Evolutionary conservation across 2,797 vertebrate genomes (phyloP), one percentile per base, ranked within the genome.

Genomic region (Pteronotus mesoamericanus): DNA sequence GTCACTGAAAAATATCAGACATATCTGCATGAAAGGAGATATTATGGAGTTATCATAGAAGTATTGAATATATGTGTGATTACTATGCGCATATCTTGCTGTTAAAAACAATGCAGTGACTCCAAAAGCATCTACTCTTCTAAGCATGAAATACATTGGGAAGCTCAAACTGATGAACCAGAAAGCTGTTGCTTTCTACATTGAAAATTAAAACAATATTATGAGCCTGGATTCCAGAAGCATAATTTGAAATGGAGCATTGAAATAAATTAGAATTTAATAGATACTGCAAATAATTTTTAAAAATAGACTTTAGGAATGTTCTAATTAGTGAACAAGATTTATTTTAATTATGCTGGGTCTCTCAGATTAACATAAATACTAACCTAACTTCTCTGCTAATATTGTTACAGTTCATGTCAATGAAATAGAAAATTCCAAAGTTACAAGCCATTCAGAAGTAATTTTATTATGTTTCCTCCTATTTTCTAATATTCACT

Each of bases 181-280:
- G 32, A 91, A 96, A 79, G 46, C 22, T 44, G 1, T 66, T 39
- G 5, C 32, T 95, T 79, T 84, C 68, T 66, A 55, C 51, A 53
- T 21, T 86, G 32, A 89, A 89, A 95, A 55, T 68, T 29, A 79
- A 86, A 77, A 87, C 19, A 72, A 69, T 78, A 91, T 64, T 39
- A 48, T 37, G 37, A 69, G 26, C 42, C 19, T 89, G 24, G 84
- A 89, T 86, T 86, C 39, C 9, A 89, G 64, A 95, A 89, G 7
- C 74, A 59, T 42, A 87, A 86, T 61, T 91, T 34, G 5, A 91
- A 88, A 84, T 92, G 51, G 71, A 91, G 90, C 83, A 78, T 68
- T 87, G 21, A 22, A 95, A 53, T 86, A 75, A 77, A 74, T 92
- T 9, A 46, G 46, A 96, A 85, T 90, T 84, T 91, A 80, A 61